Conservation (phyloP, 2,113 vertebrate species). For the Meriones unguiculatus region DNA sequence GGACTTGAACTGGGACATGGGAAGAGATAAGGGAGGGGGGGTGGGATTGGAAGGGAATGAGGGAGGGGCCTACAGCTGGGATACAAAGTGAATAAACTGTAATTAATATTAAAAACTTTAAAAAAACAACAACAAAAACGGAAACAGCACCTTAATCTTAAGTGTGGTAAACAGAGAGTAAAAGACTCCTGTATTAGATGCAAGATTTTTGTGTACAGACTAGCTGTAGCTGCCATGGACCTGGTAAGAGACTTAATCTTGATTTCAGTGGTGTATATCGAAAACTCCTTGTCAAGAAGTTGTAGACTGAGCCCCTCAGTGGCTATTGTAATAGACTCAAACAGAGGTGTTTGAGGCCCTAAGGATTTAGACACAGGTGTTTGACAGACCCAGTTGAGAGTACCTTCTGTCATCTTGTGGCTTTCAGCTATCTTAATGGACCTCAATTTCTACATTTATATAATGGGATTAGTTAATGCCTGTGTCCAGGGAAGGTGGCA, state of each 20-base stretch:
- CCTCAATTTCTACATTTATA: background rate
- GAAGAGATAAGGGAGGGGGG: no score
- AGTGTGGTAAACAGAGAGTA: slow-evolving; percentile 43
- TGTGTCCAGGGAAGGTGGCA: background rate
- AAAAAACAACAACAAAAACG: no score
- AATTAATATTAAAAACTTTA: no score
- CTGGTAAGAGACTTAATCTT: background rate
- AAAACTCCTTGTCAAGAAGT: background rate
- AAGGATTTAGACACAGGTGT: background rate
- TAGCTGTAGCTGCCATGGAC: background rate
- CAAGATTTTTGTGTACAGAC: background rate
- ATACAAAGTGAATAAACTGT: no score
- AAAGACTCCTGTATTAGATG: slow-evolving; percentile 7
- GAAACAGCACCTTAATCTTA: slow-evolving; percentile 37
- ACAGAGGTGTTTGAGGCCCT: background rate
- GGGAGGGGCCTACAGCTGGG: no score
- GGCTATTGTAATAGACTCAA: background rate
- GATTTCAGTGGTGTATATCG: background rate
- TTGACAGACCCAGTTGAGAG: background rate
- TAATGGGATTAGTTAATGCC: background rate
- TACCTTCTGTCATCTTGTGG: background rate
- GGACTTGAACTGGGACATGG: no score
- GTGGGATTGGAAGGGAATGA: no score
- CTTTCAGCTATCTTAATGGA: background rate
- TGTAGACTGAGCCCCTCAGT: background rate